These are phyloP conservation scores for Saccopteryx leptura DNA, from an alignment of 2,113 vertebrate genomes.

Conservation along the genomic window DNA sequence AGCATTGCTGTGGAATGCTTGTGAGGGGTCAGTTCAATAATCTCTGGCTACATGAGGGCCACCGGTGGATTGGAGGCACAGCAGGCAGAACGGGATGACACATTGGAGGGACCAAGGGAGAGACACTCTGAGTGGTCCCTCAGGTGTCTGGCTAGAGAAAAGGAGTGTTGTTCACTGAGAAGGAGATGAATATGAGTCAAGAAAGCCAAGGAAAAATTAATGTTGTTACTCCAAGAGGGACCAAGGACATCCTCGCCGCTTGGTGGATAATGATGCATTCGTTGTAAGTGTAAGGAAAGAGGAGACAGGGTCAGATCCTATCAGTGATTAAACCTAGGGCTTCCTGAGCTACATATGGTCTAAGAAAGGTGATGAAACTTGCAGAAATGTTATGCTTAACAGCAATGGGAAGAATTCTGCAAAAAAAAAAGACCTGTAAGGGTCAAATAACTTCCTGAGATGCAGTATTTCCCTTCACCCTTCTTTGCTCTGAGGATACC, in stretches of 20 bases:
- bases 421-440: not conserved
- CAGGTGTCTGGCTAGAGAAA: not conserved
- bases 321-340: not conserved
- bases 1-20: not conserved
- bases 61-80: not conserved
- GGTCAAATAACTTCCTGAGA: not conserved
- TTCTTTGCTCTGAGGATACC: not conserved
- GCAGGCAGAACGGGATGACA: fast-evolving
- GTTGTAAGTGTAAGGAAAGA: not conserved
- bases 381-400: not conserved
- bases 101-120: not conserved
- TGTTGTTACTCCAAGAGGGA: not conserved
- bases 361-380: conserved; percentile 26
- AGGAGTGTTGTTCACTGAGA: not conserved
- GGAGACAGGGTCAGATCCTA: not conserved
- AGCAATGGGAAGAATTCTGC: not conserved
- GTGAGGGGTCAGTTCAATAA: not conserved
- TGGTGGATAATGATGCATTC: not conserved
- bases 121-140: not conserved
- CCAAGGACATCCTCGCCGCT: not conserved
- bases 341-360: not conserved
- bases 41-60: not conserved
- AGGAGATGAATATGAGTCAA: not conserved
- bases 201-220: not conserved
- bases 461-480: not conserved